Evolutionary conservation across 2,113 vertebrate genomes (phyloP).

Genomic region (Myotis brandtii): DNA sequence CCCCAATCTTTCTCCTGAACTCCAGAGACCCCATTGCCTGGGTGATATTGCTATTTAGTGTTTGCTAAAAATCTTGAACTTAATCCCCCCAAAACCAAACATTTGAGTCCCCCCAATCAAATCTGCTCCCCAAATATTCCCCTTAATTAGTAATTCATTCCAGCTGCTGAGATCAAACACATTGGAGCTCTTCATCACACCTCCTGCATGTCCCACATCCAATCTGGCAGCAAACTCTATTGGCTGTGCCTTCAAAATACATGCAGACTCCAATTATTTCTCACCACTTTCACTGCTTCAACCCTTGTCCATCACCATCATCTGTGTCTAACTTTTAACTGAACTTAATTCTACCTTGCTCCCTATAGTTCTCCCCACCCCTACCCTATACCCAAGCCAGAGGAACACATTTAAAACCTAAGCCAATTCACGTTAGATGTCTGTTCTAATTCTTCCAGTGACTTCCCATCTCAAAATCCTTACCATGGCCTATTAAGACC

Average conservation of each 20-base stretch:
- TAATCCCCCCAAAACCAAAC: not conserved
- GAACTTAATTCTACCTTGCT: not conserved
- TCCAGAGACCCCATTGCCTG: not conserved
- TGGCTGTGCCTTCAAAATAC: not conserved
- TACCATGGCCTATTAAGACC: not conserved
- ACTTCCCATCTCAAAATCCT: not conserved
- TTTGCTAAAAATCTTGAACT: not conserved
- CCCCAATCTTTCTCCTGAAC: not conserved
- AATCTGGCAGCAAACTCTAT: not conserved
- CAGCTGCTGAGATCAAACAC: not conserved
- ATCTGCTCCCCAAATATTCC: not conserved
- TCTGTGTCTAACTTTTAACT: not conserved
- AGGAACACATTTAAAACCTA: not conserved
- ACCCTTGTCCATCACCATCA: not conserved
- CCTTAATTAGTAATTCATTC: not conserved
- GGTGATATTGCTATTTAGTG: not conserved
- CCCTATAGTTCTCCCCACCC: not conserved
- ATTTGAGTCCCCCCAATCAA: not conserved
- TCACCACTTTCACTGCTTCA: not conserved
- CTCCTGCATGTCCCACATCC: not conserved
- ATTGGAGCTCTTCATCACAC: not conserved
- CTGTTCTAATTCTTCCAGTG: slow-evolving; percentile 22
- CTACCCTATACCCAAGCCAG: not conserved
- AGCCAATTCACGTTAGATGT: not conserved
- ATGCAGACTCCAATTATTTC: not conserved